phyloP scores from a whole-genome alignment of 2,113 vertebrate genomes.

The Campylorhamphus procurvoides region DNA sequence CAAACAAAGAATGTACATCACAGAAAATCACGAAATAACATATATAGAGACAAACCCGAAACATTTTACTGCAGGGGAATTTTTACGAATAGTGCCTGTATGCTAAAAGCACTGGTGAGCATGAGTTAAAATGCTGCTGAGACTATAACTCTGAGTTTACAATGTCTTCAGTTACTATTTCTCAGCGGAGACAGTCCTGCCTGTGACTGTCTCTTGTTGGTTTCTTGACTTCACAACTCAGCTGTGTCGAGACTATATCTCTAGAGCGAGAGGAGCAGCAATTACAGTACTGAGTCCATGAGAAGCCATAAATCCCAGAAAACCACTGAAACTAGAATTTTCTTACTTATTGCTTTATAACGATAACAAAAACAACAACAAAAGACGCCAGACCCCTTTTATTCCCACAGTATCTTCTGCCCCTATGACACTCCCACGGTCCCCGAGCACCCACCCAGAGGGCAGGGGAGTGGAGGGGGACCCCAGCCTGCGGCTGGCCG shows the following conservation, averaged over 20 bases:
- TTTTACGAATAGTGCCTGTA: not conserved
- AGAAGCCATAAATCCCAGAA: not conserved
- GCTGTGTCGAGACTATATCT: not conserved
- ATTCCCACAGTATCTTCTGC: not conserved
- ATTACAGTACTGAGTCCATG: not conserved
- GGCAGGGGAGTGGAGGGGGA: rapidly evolving
- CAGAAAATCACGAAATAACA: not conserved
- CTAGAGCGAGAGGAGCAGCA: not conserved
- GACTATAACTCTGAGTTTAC: not conserved
- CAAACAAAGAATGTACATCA: not conserved
- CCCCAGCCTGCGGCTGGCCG: rapidly evolving
- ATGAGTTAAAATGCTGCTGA: not conserved
- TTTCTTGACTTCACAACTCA: not conserved
- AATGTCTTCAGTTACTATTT: not conserved
- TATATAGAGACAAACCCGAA: not conserved
- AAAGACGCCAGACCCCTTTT: not conserved
- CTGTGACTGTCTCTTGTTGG: not conserved
- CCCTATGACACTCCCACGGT: not conserved
- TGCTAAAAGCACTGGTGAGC: not conserved
- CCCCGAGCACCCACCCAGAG: not conserved
- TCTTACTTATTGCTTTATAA: not conserved
- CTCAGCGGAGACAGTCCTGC: not conserved
- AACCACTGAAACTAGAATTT: not conserved
- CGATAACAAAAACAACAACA: not conserved
- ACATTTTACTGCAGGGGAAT: not conserved